These are phyloP conservation scores for Pseudomyrmex cubaensis DNA, from an alignment of 1,140 invertebrate genomes.

Conservation along the genomic window DNA sequence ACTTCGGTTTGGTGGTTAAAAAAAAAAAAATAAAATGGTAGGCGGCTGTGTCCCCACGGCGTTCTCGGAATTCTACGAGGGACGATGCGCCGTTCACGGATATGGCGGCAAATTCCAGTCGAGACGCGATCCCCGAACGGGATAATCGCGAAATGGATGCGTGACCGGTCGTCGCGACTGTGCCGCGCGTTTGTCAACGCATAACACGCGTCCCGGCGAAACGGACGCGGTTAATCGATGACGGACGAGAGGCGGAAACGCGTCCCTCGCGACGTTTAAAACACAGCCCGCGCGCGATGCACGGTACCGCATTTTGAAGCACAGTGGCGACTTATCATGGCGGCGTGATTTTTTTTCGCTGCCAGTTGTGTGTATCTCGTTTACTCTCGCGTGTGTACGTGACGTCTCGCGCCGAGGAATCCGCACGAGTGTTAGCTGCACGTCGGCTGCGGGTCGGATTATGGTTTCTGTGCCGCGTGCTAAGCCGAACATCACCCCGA, in stretches of 20 bases:
- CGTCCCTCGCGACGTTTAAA: slow-evolving; percentile 9
- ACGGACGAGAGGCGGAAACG: background rate
- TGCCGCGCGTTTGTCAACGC: background rate
- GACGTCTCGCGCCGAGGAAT: slow-evolving; percentile 65
- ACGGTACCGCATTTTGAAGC: slow-evolving; percentile 53
- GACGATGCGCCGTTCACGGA: slow-evolving; percentile 3
- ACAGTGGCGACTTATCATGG: slow-evolving; percentile 75
- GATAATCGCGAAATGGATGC: background rate
- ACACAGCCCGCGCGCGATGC: background rate
- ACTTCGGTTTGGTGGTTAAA: background rate
- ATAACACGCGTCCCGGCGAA: background rate
- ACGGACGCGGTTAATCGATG: slow-evolving; percentile 22
- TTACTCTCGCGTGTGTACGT: slow-evolving; percentile 48
- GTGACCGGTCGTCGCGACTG: background rate
- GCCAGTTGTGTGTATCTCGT: slow-evolving; percentile 57
- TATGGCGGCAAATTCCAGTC: slow-evolving; percentile 80
- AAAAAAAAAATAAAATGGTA: slow-evolving; percentile 13
- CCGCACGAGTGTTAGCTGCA: slow-evolving; percentile 2
- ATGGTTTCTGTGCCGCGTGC: background rate
- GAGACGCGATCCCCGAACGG: slow-evolving; percentile 2
- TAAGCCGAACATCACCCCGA: too few species aligned
- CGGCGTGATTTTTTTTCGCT: slow-evolving; percentile 73
- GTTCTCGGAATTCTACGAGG: slow-evolving; percentile 24
- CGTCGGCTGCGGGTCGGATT: background rate
- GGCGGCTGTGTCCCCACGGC: background rate